phyloP scores from a whole-genome alignment of 1,140 invertebrate genomes.

The Nephila pilipes region DNA sequence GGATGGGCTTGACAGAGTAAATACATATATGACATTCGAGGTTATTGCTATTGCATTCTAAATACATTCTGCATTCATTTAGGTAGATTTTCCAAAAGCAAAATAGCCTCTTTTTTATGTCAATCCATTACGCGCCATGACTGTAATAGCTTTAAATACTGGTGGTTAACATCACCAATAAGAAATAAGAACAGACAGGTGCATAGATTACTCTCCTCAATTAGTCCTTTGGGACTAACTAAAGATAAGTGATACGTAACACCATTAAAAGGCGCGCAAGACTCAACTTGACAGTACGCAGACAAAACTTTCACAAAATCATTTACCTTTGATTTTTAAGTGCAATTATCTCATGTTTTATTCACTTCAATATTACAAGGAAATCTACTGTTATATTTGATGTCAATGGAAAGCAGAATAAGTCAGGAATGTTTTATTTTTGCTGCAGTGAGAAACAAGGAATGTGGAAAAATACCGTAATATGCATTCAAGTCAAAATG shows the following conservation, averaged over 20 bases:
- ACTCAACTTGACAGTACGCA: neutral
- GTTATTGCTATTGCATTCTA: constrained; percentile 3
- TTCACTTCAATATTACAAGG: neutral
- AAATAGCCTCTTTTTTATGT: neutral
- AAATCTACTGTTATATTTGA: no score
- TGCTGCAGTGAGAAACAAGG: no score
- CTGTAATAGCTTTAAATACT: constrained; percentile 31
- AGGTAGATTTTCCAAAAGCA: neutral
- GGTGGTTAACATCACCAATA: constrained; percentile 16
- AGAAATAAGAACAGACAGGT: neutral
- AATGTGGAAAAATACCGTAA: no score
- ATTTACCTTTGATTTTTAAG: neutral
- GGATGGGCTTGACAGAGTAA: constrained; percentile 13
- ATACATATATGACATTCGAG: neutral
- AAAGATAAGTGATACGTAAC: neutral
- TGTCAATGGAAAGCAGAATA: no score
- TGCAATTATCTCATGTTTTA: neutral
- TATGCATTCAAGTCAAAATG: no score
- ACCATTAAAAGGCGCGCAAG: neutral
- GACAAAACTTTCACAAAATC: neutral
- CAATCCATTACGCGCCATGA: neutral
- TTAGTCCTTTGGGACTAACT: neutral
- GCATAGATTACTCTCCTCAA: constrained; percentile 25
- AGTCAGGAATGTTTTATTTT: no score
- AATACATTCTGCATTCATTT: constrained; percentile 12